Base-by-base conservation (phyloP, 1,140 invertebrate genomes). In the Penaeus chinensis region DNA sequence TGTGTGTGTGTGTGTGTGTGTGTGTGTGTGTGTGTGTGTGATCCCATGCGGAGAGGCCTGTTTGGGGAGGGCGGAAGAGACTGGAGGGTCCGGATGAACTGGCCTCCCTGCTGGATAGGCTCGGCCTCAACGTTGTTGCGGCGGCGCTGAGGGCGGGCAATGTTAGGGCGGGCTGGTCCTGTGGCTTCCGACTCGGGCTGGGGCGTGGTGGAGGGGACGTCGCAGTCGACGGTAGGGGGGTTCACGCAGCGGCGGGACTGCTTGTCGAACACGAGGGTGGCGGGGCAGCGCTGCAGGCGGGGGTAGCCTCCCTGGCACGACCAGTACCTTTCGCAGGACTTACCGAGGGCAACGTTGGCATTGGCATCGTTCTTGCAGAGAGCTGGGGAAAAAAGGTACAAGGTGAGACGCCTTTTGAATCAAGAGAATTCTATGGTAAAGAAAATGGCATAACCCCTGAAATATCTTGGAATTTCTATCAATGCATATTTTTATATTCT, bases 271-370 rank as follows among this genome's bases (percentile, higher is more conserved):
- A 97, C 97, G 88, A 98, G 92, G 95, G 97, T 97, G 47, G 97
- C 97, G 0, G 97, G 96, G 92, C 97, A 97, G 71, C 96, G 93
- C 91, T 97, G 96, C 0, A 98, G 94, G 89, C 96, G 95, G 27
- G 97, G 97, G 92, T 98, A 98, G 5, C 97, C 97, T 60, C 96
- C 97, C 92, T 98, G 96, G 91, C 97, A 98, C 90, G 97, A 96
- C 97, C 97, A 98, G 92, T 97, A 98, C 42, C 97, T 94, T 92
- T 97, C 97, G 93, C 97, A 98, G 7, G 96, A 97, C 92, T 98
- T 97, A 90, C 96, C 97, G 42, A 96, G 92, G 16, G 94, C 93
- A 13, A 95, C 94, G 90, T 94, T 94, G 85, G 96, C 96, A 91
- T 97, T 96, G 47, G 96, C 94, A 90, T 97, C 96, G 83, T 97